Conservation (phyloP, 2,888 invertebrate species). For the Carpatolechia fugitivella region DNA sequence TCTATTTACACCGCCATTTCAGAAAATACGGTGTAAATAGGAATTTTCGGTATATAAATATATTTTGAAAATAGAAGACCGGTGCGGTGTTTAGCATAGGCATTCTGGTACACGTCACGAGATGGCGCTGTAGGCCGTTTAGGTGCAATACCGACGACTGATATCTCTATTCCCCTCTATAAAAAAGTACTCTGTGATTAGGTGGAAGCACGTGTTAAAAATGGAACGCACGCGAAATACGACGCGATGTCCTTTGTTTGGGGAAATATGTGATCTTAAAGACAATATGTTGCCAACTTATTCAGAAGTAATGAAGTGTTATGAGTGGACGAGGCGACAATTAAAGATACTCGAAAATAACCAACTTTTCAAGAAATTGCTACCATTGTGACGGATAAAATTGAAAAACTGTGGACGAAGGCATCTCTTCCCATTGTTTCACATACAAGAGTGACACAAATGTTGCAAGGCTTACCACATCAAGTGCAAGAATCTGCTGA, state of each 20-base stretch:
- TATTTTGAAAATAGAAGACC: too few relatives aligned
- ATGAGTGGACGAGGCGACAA: slow-evolving; percentile 3
- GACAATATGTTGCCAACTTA: not conserved
- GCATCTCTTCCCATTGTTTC: slow-evolving; percentile 13
- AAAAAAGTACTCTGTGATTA: too few relatives aligned
- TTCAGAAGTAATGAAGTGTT: slow-evolving; percentile 9
- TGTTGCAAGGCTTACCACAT: slow-evolving; percentile 17
- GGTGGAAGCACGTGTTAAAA: not conserved
- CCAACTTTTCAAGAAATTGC: slow-evolving; percentile 17
- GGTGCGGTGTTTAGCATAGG: too few relatives aligned
- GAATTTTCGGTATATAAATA: too few relatives aligned
- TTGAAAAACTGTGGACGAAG: slow-evolving; percentile 11
- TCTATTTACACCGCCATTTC: too few relatives aligned
- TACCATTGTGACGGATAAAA: slow-evolving; percentile 10
- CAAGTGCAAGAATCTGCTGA: slow-evolving; percentile 17
- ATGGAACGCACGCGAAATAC: not conserved
- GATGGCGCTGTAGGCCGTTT: too few relatives aligned
- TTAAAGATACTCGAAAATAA: slow-evolving; percentile 16
- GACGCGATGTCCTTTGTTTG: slow-evolving; percentile 12
- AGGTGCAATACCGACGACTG: too few relatives aligned
- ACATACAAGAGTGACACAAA: slow-evolving; percentile 12
- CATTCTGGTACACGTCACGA: too few relatives aligned
- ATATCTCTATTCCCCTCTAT: too few relatives aligned
- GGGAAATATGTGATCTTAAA: slow-evolving; percentile 14
- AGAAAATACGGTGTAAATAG: too few relatives aligned